A percentile compares a stretch with the other conserved stretches of the same genome.
Evolutionary conservation across 2,113 vertebrate genomes (phyloP).

Genomic region (Eurypyga helias): DNA sequence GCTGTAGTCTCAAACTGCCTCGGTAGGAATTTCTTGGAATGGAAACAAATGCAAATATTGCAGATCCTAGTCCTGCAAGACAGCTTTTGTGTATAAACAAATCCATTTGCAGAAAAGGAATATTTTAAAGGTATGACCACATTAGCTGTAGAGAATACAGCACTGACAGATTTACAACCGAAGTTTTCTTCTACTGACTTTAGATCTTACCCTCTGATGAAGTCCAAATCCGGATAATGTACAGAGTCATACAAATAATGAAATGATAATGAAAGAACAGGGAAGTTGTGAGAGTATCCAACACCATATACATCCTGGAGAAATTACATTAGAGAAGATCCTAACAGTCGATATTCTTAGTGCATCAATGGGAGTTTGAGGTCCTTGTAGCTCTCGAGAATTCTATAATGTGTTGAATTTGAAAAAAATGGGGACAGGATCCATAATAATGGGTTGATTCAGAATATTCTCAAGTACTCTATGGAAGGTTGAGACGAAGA

Average conservation of each 20-base stretch:
- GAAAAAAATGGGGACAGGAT: not conserved
- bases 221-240: not conserved
- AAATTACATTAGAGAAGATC: constrained; percentile 5
- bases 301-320: not conserved
- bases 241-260: not conserved
- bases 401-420: not conserved
- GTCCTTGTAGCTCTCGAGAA: constrained; percentile 5
- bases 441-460: not conserved
- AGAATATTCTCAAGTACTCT: not conserved
- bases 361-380: constrained; percentile 4
- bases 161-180: not conserved
- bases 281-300: not conserved
- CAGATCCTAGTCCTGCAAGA: not conserved
- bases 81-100: not conserved
- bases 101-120: not conserved
- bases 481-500: not conserved
- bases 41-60: not conserved
- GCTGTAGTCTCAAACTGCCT: not conserved
- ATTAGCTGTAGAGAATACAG: not conserved
- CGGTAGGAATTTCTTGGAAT: not conserved
- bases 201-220: not conserved
- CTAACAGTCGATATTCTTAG: constrained; percentile 13
- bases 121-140: not conserved
- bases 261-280: not conserved
- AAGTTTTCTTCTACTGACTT: not conserved